Evolutionary conservation across 1,140 invertebrate species (phyloP).

Genomic region (Arion vulgaris): DNA sequence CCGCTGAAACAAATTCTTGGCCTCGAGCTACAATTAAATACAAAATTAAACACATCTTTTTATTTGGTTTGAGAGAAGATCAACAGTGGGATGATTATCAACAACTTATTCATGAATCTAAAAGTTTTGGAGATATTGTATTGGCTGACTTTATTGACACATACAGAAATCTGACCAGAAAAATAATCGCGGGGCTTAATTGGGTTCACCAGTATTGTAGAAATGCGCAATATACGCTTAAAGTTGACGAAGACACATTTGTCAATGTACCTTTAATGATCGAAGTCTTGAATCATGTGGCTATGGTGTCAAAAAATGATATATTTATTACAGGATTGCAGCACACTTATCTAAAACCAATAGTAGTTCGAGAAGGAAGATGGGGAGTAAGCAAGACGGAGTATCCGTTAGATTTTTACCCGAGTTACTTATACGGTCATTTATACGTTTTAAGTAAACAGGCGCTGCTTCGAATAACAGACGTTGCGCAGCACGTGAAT

Average conservation of each 20-base stretch:
- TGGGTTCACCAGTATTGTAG: conserved; percentile 82
- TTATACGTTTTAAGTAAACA: conserved; percentile 64
- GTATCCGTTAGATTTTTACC: conserved; percentile 47
- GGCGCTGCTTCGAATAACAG: conserved; percentile 51
- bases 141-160: conserved; percentile 56
- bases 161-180: conserved; percentile 56
- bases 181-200: conserved; percentile 85
- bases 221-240: conserved; percentile 79
- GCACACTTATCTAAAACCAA: not conserved
- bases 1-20: conserved; percentile 11
- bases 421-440: conserved; percentile 60
- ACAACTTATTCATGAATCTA: conserved; percentile 32
- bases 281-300: not conserved
- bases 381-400: conserved; percentile 23
- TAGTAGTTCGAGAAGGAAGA: conserved; percentile 30
- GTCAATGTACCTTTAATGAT: conserved; percentile 78
- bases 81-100: not conserved
- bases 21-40: not conserved
- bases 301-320: not conserved
- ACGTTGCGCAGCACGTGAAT: conserved; percentile 41
- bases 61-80: not conserved
- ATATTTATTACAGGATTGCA: not conserved
- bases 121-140: conserved; percentile 49
- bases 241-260: conserved; percentile 91
- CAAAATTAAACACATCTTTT: conserved; percentile 8